Evolutionary conservation across 2,888 invertebrate species (phyloP).

Genomic region (Amphimallon solstitiale): DNA sequence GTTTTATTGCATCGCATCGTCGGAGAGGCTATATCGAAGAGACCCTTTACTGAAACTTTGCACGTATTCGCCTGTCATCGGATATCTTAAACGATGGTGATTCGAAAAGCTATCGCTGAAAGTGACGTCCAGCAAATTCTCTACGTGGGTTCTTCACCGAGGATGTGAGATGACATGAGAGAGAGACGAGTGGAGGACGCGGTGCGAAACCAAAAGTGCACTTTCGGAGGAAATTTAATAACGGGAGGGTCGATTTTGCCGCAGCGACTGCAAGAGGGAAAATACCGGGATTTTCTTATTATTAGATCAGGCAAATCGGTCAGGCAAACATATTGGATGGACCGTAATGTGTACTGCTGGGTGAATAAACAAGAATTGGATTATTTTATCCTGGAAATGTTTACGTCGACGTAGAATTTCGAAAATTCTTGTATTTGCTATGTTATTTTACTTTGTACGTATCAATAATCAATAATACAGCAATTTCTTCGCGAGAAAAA

Average conservation of each 20-base stretch:
- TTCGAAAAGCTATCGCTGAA: conserved; percentile 25
- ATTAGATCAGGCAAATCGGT: not conserved
- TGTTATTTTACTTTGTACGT: no score
- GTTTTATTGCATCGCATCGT: conserved; percentile 18
- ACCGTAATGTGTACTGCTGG: no score
- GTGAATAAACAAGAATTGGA: no score
- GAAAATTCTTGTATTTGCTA: no score
- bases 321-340: not conserved
- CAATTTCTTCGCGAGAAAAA: no score
- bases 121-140: conserved; percentile 29
- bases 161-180: no score
- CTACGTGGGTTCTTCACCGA: conserved; percentile 17
- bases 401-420: no score
- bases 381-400: no score
- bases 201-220: conserved; percentile 17
- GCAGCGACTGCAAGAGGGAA: conserved; percentile 15
- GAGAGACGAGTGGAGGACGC: conserved; percentile 2
- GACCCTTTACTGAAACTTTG: conserved; percentile 21
- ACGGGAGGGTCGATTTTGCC: conserved; percentile 3
- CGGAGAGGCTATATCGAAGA: no score
- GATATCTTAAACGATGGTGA: conserved; percentile 28
- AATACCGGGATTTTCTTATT: conserved; percentile 8
- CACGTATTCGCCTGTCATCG: conserved; percentile 33
- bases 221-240: conserved; percentile 31
- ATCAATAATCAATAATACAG: no score